Evolutionary conservation across 2,797 vertebrate genomes (phyloP).

Genomic region (Gadopsis bispinosus): DNA sequence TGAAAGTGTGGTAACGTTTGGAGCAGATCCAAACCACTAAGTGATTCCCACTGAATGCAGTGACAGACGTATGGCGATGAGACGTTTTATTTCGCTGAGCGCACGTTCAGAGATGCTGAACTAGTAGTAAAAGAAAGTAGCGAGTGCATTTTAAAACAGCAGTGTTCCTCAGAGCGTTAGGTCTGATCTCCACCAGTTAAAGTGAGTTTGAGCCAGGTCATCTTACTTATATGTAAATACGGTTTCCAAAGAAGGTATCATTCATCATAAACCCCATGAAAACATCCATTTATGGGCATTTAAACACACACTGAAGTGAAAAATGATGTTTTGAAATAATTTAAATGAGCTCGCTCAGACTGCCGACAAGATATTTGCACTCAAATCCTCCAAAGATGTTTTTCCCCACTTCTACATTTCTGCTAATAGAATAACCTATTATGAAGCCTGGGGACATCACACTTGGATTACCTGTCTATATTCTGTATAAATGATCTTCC

Average conservation of each 20-base stretch:
- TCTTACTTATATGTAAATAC: background rate
- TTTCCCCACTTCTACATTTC: background rate
- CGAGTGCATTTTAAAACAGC: background rate
- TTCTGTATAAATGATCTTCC: background rate
- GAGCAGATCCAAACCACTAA: constrained; percentile 13
- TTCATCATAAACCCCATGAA: constrained; percentile 7
- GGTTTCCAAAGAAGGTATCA: background rate
- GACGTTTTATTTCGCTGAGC: background rate
- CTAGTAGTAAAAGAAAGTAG: constrained; percentile 2
- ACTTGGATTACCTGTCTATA: background rate
- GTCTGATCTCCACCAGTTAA: too few relatives aligned
- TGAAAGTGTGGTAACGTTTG: constrained; percentile 24
- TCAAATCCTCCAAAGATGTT: background rate
- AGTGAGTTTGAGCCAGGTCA: background rate
- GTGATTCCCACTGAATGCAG: background rate
- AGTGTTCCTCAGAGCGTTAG: too few relatives aligned
- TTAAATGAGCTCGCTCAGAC: too few relatives aligned
- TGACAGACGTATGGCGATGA: background rate
- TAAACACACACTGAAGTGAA: constrained; percentile 3
- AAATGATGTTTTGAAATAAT: background rate
- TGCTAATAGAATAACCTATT: background rate
- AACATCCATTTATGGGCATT: constrained; percentile 19
- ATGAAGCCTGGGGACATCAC: background rate
- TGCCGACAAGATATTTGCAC: background rate
- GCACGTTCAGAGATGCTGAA: background rate